phyloP scores from a whole-genome alignment of 30 jellyfish, hydroid and myxozoan species.

The Rhopilema esculentum region DNA sequence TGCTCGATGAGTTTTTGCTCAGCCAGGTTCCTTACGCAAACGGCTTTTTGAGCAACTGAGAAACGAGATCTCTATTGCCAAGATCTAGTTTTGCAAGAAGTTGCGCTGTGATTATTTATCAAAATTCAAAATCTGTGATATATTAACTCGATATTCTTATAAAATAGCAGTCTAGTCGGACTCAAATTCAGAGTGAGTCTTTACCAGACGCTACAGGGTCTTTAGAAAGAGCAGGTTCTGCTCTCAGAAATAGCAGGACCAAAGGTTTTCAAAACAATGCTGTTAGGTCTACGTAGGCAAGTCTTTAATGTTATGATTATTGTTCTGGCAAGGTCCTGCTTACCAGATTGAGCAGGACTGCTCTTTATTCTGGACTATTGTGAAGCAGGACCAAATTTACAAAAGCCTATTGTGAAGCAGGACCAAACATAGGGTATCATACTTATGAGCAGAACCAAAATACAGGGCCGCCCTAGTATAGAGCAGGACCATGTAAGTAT shows the following conservation, averaged over 20 bases:
- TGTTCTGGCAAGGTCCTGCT: conserved; percentile 1
- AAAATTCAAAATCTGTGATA: background rate
- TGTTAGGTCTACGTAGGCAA: background rate
- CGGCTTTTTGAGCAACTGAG: conserved; percentile 10
- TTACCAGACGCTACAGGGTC: background rate
- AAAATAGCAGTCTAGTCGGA: background rate
- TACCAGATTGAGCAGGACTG: conserved; percentile 7
- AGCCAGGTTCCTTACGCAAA: conserved; percentile 16
- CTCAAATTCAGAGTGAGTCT: background rate
- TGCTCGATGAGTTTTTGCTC: conserved; percentile 27
- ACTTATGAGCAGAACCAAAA: background rate
- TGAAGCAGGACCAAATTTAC: background rate
- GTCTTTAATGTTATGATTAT: background rate
- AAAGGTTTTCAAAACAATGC: background rate
- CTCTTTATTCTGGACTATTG: background rate
- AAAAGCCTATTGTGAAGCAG: background rate
- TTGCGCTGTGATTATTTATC: background rate
- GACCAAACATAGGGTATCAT: conserved; percentile 20
- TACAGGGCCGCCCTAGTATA: background rate
- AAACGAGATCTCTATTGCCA: background rate
- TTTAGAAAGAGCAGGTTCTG: background rate
- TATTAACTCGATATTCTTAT: background rate
- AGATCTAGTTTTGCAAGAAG: background rate
- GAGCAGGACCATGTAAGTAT: conserved; percentile 12
- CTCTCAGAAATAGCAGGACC: conserved; percentile 1